Percentiles rank a stretch among this genome's conserved stretches.
phyloP scores from a whole-genome alignment of 1,140 invertebrate genomes.

The Procambarus clarkii region DNA sequence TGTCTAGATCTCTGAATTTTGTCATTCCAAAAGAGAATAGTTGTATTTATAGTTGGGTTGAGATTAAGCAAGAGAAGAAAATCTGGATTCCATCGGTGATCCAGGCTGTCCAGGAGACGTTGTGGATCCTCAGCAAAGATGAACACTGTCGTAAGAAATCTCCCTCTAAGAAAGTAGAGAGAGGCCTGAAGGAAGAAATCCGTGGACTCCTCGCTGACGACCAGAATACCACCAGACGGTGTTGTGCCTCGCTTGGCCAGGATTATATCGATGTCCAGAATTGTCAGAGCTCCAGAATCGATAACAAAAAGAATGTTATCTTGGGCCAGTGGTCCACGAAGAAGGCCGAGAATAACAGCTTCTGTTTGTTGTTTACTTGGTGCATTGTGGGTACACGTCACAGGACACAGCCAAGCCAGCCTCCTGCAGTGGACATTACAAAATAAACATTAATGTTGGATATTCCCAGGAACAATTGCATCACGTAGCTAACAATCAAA shows the following conservation, averaged over 20 bases:
- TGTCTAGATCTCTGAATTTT: conserved; percentile 31
- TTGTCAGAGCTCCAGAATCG: background rate
- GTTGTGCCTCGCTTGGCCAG: background rate
- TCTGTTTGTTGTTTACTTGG: background rate
- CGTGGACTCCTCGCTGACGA: background rate
- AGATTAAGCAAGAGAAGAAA: conserved; percentile 34
- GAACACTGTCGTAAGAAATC: conserved; percentile 1
- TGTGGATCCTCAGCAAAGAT: conserved; percentile 1
- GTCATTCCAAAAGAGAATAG: conserved; percentile 11
- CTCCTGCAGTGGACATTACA: background rate
- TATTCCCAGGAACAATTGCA: no score
- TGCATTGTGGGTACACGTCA: background rate
- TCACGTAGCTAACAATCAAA: no score
- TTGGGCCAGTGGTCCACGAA: conserved; percentile 22
- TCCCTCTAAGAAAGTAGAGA: conserved; percentile 31
- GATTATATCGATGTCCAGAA: conserved; percentile 3
- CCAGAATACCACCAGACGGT: background rate
- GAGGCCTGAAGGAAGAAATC: conserved; percentile 21
- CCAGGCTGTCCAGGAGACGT: conserved; percentile 16
- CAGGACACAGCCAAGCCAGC: background rate
- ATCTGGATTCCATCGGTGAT: conserved; percentile 40
- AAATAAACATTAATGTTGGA: no score
- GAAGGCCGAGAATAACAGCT: background rate
- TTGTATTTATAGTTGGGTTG: conserved; percentile 13
- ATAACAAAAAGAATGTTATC: conserved; percentile 29